phyloP scores from a whole-genome alignment of 2,888 invertebrate species.

The Oligia strigilis region DNA sequence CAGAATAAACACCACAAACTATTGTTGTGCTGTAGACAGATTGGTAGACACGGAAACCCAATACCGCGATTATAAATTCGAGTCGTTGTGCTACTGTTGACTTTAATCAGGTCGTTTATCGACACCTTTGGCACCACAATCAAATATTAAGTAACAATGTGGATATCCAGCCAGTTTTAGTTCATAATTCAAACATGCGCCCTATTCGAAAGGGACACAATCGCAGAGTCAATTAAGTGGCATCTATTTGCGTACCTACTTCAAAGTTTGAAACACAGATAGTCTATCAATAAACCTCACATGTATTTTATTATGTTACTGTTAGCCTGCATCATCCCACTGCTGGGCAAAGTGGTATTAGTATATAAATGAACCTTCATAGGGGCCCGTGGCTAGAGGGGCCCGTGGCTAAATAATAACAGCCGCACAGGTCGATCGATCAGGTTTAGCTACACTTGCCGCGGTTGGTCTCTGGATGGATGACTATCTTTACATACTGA shows the following conservation, averaged over 20 bases:
- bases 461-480: too few relatives aligned
- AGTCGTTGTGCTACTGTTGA: conserved; percentile 11
- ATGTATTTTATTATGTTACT: background rate
- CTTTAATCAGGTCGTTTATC: conserved; percentile 5
- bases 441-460: too few relatives aligned
- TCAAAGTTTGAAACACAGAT: background rate
- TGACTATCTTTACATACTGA: too few relatives aligned
- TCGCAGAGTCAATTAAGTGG: background rate
- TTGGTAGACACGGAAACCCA: background rate
- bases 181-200: background rate
- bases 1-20: background rate
- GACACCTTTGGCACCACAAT: conserved; percentile 4
- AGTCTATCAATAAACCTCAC: background rate
- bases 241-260: background rate
- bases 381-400: too few relatives aligned
- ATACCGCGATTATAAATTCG: background rate
- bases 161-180: background rate
- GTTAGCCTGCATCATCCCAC: background rate
- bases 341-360: background rate
- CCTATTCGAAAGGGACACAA: background rate
- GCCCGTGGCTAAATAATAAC: too few relatives aligned
- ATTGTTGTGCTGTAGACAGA: background rate
- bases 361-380: too few relatives aligned
- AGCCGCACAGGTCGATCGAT: too few relatives aligned
- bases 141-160: background rate